Evolutionary conservation across 2,113 vertebrate species (phyloP).

Genomic region (Otocyon megalotis): DNA sequence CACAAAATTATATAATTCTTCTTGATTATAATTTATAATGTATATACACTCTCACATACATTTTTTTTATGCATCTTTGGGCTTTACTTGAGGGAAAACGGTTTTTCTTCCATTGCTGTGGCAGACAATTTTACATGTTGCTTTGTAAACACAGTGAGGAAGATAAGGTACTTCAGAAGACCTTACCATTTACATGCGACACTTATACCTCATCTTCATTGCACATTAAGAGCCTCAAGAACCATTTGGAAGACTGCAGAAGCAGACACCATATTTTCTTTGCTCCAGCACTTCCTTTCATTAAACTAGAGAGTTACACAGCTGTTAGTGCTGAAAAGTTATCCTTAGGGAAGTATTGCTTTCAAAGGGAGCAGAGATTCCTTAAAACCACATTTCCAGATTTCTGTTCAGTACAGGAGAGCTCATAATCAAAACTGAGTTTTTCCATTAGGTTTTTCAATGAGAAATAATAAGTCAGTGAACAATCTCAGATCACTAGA

Average conservation of each 20-base stretch:
- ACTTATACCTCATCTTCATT: neutral
- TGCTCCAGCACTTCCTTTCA: neutral
- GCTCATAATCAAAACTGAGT: neutral
- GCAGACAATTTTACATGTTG: neutral
- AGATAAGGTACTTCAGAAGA: neutral
- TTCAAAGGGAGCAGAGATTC: neutral
- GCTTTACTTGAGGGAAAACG: neutral
- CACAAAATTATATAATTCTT: neutral
- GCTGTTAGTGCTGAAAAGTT: neutral
- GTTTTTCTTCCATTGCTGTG: neutral
- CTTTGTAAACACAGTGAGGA: neutral
- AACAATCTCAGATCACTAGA: neutral
- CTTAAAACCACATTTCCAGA: neutral
- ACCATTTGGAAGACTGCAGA: constrained; percentile 24
- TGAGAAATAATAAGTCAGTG: neutral
- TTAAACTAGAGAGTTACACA: constrained; percentile 13
- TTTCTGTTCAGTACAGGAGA: neutral
- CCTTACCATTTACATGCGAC: neutral
- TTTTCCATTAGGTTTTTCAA: neutral
- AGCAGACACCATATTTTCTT: neutral
- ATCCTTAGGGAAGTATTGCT: constrained; percentile 20
- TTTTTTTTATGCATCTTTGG: neutral
- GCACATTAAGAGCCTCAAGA: neutral
- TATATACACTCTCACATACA: neutral
- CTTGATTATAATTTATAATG: constrained; percentile 17